Conservation (phyloP, 2,113 vertebrate genomes). For the Apteryx mantelli region DNA sequence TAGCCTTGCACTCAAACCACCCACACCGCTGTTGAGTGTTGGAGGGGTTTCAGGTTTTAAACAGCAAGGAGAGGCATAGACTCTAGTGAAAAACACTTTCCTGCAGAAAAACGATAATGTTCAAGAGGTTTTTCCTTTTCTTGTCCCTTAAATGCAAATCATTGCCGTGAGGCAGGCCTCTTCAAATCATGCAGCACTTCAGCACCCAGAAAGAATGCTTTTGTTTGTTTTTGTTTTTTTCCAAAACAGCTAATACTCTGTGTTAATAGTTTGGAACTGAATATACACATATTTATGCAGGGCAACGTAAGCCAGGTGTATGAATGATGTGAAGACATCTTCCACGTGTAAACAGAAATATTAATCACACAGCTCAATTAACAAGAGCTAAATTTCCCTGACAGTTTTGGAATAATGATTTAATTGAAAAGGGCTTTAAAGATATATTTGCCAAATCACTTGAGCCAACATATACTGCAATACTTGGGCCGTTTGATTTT, state of each 20-base stretch:
- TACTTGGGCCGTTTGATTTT: slow-evolving; percentile 60
- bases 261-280: slow-evolving; percentile 23
- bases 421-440: slow-evolving; percentile 50
- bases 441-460: background rate
- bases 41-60: slow-evolving; percentile 36
- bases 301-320: slow-evolving; percentile 12
- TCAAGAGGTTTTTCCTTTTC: background rate
- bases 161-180: background rate
- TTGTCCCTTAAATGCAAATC: background rate
- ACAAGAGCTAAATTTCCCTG: slow-evolving; percentile 58
- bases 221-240: background rate
- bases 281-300: slow-evolving; percentile 9
- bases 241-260: background rate
- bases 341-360: slow-evolving; percentile 43
- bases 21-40: background rate
- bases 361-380: slow-evolving; percentile 64
- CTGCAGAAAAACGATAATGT: background rate
- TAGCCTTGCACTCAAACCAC: background rate
- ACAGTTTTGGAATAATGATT: slow-evolving; percentile 52
- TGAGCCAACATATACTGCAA: slow-evolving; percentile 29
- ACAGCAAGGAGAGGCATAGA: background rate
- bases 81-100: background rate
- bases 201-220: background rate
- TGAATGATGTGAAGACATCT: slow-evolving; percentile 34
- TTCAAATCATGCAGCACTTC: background rate